Evolutionary conservation across 2,113 vertebrate species (phyloP), one percentile per base, ranked within the genome.

Genomic region (Neomonachus schauinslandi): DNA sequence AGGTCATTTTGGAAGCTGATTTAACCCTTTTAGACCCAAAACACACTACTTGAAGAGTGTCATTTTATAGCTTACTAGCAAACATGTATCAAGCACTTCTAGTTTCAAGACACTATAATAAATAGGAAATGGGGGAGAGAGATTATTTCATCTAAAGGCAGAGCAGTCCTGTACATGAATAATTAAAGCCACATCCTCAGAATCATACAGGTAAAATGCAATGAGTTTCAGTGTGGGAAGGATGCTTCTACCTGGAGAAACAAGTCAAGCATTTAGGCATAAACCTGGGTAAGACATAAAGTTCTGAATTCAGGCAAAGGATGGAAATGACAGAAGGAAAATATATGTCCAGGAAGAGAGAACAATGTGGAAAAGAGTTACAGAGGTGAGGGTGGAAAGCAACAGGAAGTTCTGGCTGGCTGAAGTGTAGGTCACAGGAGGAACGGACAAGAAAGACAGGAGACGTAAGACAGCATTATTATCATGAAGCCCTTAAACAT

Each of bases 11-110:
- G 33, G n/a, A 71, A 89, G 19, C 2, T 82, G 72, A 63, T 5
- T 80, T 95, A 69, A 77, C 85, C 15, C 26, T 94, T 88, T 89
- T 21, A 94, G 31, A 33, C 61, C 61, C 72, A 15, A 94, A 74
- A 19, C 22, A 88, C 24, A 83, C n/a, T 63, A 24, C 61, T 49
- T 59, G 28, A 61, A 81, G 46, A 16, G 39, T 76, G 49, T 15
- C 22, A 39, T 36, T 61, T 77, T 59, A 77, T 16, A 91, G 42
- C 51, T 55, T 42, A 39, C 77, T 51, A 76, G n/a, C n/a, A 69
- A 84, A 61, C 42, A 91, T 65, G 42, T 69, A 86, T 39, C 31
- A 46, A 42, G n/a, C 61, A 69, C 31, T 53, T 53, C 53, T 53
- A 36, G 31, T 28, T 89, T 5, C 18, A 91, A 95, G 74, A 95